A percentile compares a stretch with the other conserved stretches of the same genome.
phyloP scores from a whole-genome alignment of 2,888 invertebrate species.

The Drosophila quinaria region DNA sequence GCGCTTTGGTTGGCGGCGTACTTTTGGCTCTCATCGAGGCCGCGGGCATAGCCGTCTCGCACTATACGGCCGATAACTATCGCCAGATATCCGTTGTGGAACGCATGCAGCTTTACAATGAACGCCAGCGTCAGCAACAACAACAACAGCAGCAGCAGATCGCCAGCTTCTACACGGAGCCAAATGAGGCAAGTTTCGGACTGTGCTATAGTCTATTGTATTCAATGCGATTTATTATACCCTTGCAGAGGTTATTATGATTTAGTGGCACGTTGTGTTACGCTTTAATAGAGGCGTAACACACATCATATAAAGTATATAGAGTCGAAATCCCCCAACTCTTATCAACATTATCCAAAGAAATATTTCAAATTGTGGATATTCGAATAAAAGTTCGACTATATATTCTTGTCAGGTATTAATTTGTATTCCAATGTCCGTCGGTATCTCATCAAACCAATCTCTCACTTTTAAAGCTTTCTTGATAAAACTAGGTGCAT shows the following conservation, averaged over 20 bases:
- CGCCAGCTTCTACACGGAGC: slow-evolving; percentile 26
- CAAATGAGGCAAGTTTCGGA: slow-evolving; percentile 34
- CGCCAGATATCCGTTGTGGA: slow-evolving; percentile 60
- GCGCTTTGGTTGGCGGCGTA: slow-evolving; percentile 63
- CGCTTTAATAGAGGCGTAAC: neutral
- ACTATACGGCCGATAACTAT: slow-evolving; percentile 55
- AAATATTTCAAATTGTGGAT: too few relatives aligned
- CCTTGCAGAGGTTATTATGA: neutral
- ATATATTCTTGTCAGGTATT: neutral
- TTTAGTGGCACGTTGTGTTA: neutral
- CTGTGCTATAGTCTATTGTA: neutral
- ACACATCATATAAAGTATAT: neutral
- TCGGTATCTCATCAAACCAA: neutral
- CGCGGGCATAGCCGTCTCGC: slow-evolving; percentile 58
- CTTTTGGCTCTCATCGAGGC: slow-evolving; percentile 66
- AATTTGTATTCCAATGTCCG: neutral
- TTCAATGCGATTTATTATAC: neutral
- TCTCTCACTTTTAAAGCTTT: neutral
- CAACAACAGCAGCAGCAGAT: slow-evolving; percentile 34
- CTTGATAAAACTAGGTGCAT: too few relatives aligned
- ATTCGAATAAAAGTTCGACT: too few relatives aligned
- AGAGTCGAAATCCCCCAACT: too few relatives aligned
- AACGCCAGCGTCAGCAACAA: slow-evolving; percentile 31
- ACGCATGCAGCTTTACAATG: slow-evolving; percentile 50
- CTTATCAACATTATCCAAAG: too few relatives aligned